phyloP scores from a whole-genome alignment of 92 coral and sea anemone species.

The Desmophyllum pertusum region DNA sequence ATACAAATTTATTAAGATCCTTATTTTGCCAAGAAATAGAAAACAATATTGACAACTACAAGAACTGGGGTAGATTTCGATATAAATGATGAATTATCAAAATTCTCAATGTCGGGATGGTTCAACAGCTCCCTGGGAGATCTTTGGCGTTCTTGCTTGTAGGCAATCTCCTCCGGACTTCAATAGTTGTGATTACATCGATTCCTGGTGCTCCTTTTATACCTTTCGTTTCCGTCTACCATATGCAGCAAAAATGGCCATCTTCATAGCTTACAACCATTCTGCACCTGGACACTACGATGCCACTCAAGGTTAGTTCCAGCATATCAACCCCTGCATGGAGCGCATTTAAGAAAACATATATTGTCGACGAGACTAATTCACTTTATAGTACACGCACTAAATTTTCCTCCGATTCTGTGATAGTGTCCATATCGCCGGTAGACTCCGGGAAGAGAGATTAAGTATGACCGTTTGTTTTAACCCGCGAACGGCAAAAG shows the following conservation, averaged over 20 bases:
- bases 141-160: conserved; percentile 60
- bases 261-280: conserved; percentile 41
- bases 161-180: conserved; percentile 41
- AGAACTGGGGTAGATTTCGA: conserved; percentile 48
- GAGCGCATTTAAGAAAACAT: too few relatives aligned
- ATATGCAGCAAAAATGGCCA: conserved; percentile 10
- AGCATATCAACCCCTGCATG: too few relatives aligned
- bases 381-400: too few relatives aligned
- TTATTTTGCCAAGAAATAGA: conserved; percentile 30
- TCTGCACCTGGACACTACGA: conserved; percentile 40
- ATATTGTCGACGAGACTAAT: too few relatives aligned
- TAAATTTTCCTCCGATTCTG: too few relatives aligned
- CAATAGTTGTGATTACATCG: conserved; percentile 54
- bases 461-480: too few relatives aligned
- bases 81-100: conserved; percentile 30
- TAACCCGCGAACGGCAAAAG: too few relatives aligned
- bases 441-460: too few relatives aligned
- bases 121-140: conserved; percentile 70
- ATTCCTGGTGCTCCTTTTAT: conserved; percentile 20
- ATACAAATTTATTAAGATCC: background rate
- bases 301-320: conserved; percentile 37
- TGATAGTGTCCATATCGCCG: too few relatives aligned
- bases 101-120: conserved; percentile 59
- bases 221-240: conserved; percentile 29
- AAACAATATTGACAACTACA: conserved; percentile 27